phyloP scores from a whole-genome alignment of 2,888 invertebrate species.

The Pheosia gnoma region DNA sequence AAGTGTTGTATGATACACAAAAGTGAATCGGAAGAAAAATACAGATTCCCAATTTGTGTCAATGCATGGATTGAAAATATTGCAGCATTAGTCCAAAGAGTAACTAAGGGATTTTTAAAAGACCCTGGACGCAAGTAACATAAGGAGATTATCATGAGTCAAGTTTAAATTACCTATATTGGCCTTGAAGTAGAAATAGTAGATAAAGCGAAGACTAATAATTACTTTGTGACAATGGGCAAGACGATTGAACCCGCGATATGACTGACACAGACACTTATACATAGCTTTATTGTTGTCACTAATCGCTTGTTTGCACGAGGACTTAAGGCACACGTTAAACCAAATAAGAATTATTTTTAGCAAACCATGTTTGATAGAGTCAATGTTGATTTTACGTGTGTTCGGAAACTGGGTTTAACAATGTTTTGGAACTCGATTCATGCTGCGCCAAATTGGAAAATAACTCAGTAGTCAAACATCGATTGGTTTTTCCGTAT shows the following conservation, averaged over 20 bases:
- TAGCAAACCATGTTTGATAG: not conserved
- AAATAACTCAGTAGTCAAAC: no score
- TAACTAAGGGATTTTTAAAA: not conserved
- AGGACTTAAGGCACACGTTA: not conserved
- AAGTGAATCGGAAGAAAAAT: no score
- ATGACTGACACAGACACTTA: not conserved
- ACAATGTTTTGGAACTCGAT: no score
- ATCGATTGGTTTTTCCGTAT: no score
- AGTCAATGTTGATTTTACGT: not conserved
- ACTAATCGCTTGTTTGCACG: not conserved
- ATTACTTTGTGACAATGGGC: not conserved
- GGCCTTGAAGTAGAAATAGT: not conserved
- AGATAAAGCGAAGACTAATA: not conserved
- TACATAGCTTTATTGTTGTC: not conserved
- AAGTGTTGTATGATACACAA: no score
- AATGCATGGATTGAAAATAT: no score
- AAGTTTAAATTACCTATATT: not conserved
- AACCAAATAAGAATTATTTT: not conserved
- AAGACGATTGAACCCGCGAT: not conserved
- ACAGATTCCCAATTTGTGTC: no score
- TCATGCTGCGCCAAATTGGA: no score
- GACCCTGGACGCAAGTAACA: not conserved
- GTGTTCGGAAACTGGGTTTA: not conserved
- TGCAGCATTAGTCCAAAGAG: no score
- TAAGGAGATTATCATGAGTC: not conserved